phyloP scores from a whole-genome alignment of 64 coral and sea anemone species.

The Astreopora myriophthalma region DNA sequence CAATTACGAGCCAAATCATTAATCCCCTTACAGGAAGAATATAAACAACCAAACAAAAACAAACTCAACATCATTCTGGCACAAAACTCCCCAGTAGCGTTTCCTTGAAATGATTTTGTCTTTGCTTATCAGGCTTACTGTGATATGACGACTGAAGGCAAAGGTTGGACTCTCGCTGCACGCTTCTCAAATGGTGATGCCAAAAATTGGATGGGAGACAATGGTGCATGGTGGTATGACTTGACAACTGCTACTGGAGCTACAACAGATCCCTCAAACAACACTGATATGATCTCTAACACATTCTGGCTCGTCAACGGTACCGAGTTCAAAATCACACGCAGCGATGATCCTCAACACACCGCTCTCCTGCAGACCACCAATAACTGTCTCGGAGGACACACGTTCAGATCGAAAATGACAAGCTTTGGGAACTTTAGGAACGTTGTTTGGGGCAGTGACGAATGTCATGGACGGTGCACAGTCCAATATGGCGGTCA shows the following conservation, averaged over 20 bases:
- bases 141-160: background rate
- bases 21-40: too few species aligned
- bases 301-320: constrained; percentile 39
- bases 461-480: constrained; percentile 16
- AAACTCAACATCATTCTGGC: too few species aligned
- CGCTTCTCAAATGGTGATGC: constrained; percentile 63
- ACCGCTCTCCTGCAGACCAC: constrained; percentile 12
- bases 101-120: background rate
- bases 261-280: constrained; percentile 12
- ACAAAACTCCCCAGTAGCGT: background rate
- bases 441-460: constrained; percentile 6
- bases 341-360: constrained; percentile 37
- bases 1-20: too few species aligned
- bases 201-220: constrained; percentile 52
- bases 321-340: constrained; percentile 43
- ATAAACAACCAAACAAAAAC: too few species aligned
- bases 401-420: constrained; percentile 40
- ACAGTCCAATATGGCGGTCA: constrained; percentile 13
- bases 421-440: constrained; percentile 14
- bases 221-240: constrained; percentile 49
- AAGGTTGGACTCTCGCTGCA: constrained; percentile 40
- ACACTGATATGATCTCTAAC: constrained; percentile 13
- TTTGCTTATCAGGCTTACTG: background rate
- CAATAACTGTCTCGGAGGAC: background rate
- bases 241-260: background rate